Conservation (phyloP, 2,797 vertebrate genomes). For the Dermochelys coriacea region DNA sequence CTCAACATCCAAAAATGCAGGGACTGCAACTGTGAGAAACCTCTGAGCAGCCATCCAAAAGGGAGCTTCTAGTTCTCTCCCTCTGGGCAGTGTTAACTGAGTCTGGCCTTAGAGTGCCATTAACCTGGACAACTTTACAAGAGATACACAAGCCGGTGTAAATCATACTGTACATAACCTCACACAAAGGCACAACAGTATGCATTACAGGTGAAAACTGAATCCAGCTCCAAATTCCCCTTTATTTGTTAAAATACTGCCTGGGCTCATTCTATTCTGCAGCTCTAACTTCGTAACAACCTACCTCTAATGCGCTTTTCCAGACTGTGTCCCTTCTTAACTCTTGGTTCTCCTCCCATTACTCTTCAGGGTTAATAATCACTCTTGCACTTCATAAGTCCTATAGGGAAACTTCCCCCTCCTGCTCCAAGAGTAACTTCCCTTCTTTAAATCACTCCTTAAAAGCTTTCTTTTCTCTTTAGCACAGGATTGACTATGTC, state of each 20-base stretch:
- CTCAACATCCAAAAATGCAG: neutral
- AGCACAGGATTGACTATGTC: neutral
- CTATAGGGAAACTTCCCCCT: neutral
- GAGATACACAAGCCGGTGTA: neutral
- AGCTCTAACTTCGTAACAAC: neutral
- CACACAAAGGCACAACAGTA: neutral
- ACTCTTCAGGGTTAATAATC: neutral
- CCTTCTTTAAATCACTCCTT: constrained; percentile 5
- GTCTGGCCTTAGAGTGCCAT: no score
- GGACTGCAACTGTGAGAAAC: neutral
- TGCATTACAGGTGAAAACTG: no score
- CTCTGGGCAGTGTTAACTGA: no score
- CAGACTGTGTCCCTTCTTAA: neutral
- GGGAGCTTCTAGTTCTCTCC: neutral
- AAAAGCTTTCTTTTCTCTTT: constrained; percentile 1
- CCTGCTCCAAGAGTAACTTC: neutral
- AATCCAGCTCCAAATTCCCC: neutral
- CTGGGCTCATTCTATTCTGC: neutral
- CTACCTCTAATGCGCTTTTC: neutral
- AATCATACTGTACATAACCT: neutral
- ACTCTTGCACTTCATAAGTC: neutral
- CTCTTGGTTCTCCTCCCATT: neutral
- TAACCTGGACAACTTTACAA: no score
- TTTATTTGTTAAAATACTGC: neutral
- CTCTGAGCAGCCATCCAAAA: neutral